Conservation (phyloP, 37 sponge, comb jelly and placozoan genomes). For the Haliclona indistincta region DNA sequence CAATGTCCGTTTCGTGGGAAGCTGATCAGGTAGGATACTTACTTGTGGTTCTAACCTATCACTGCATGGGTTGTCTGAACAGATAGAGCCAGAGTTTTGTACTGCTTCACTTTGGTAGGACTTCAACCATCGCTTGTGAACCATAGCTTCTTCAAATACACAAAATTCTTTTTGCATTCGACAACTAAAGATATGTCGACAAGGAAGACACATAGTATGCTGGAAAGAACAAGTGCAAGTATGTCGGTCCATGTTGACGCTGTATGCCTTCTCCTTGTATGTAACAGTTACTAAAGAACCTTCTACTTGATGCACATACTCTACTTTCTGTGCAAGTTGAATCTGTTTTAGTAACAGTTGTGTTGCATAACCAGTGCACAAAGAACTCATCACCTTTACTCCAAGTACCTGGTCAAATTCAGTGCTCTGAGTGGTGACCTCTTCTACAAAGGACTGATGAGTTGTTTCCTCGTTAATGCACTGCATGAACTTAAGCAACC, state of each 20-base stretch:
- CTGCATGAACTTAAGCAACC: neutral
- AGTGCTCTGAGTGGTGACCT: neutral
- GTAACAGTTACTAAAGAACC: neutral
- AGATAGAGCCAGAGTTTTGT: too few relatives aligned
- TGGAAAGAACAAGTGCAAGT: neutral
- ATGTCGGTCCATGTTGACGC: neutral
- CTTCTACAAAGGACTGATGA: neutral
- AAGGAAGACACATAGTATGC: neutral
- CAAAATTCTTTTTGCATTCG: neutral
- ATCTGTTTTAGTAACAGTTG: neutral
- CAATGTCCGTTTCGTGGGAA: too few relatives aligned
- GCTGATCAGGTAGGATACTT: too few relatives aligned
- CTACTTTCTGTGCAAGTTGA: neutral
- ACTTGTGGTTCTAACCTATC: too few relatives aligned
- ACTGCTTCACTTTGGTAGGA: neutral
- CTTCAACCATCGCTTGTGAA: constrained; percentile 4
- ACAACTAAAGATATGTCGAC: neutral
- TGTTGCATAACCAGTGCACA: constrained; percentile 3
- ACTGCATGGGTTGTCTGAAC: too few relatives aligned
- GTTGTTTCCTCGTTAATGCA: neutral
- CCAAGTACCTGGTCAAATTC: neutral
- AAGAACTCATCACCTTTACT: neutral
- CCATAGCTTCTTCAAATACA: neutral
- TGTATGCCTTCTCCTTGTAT: neutral
- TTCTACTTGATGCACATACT: neutral